A percentile compares a stretch with the other conserved stretches of the same genome.
Evolutionary conservation across 30 jellyfish, hydroid and myxozoan genomes (phyloP).

Genomic region (Aurelia sp.): DNA sequence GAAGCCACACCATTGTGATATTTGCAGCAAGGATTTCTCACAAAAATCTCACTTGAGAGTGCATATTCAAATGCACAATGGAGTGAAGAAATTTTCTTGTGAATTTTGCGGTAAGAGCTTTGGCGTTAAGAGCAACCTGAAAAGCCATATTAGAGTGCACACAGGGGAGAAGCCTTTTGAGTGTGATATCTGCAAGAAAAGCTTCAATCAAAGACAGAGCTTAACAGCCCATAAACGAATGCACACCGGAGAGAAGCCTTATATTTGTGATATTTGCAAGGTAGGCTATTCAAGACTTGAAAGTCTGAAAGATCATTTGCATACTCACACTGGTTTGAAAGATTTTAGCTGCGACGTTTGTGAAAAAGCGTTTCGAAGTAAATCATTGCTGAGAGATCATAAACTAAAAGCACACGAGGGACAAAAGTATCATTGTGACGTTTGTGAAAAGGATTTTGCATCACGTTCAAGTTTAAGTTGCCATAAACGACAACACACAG

Average conservation of each 20-base stretch:
- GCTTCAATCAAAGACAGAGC: constrained; percentile 2
- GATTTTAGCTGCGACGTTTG: constrained; percentile 17
- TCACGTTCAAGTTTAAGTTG: background rate
- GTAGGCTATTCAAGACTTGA: background rate
- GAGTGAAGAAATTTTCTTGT: constrained; percentile 30
- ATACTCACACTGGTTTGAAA: constrained; percentile 4
- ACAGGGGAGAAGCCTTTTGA: constrained; percentile 31
- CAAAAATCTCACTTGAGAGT: background rate
- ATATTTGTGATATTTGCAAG: constrained; percentile 36
- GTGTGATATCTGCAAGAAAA: constrained; percentile 27
- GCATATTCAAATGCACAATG: constrained; percentile 24
- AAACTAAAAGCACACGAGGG: background rate
- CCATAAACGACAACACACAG: constrained; percentile 32
- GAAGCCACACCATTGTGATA: constrained; percentile 20
- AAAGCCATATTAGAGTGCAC: constrained; percentile 12
- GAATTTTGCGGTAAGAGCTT: constrained; percentile 25
- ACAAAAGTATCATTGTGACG: constrained; percentile 8
- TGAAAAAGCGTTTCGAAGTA: constrained; percentile 11
- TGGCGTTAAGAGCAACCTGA: constrained; percentile 7
- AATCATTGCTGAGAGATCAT: constrained; percentile 8
- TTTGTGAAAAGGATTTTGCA: constrained; percentile 25
- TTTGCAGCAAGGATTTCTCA: constrained; percentile 36
- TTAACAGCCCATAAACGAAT: constrained; percentile 20
- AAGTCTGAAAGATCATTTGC: constrained; percentile 2
- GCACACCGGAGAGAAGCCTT: constrained; percentile 42